Evolutionary conservation across 2,113 vertebrate species (phyloP).

Genomic region (Amphiprion percula): DNA sequence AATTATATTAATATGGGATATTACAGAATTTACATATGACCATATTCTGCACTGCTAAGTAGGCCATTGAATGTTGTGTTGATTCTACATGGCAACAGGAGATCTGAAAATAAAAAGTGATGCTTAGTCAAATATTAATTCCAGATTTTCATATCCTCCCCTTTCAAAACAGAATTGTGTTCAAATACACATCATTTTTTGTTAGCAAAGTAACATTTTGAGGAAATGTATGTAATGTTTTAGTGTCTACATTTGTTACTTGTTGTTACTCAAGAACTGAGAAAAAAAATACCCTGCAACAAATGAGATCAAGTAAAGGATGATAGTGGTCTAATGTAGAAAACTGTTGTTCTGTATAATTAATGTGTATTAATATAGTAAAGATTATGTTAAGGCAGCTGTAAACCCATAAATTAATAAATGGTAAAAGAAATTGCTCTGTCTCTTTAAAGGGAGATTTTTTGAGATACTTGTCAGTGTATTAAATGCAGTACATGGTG

Average conservation of each 20-base stretch:
- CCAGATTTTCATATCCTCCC: slow-evolving; percentile 18
- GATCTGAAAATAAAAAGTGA: slow-evolving; percentile 26
- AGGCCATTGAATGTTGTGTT: slow-evolving; percentile 39
- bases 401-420: too few species aligned
- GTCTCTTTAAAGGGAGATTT: too few species aligned
- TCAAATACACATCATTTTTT: background rate
- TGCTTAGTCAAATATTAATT: slow-evolving; percentile 23
- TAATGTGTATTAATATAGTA: too few species aligned
- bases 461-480: too few species aligned
- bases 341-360: background rate
- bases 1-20: slow-evolving; percentile 18
- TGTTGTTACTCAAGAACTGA: too few species aligned
- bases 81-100: slow-evolving; percentile 31
- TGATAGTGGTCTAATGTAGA: background rate
- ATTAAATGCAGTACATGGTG: too few species aligned
- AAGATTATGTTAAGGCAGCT: too few species aligned
- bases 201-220: background rate
- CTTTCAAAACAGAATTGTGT: slow-evolving; percentile 2
- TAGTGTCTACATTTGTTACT: background rate
- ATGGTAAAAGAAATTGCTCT: too few species aligned
- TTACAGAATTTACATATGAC: slow-evolving; percentile 24
- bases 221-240: too few species aligned
- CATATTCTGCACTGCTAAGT: slow-evolving; percentile 37
- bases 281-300: background rate
- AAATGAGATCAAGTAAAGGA: background rate